Evolutionary conservation across 2,888 invertebrate species (phyloP).

Genomic region (Synanthedon tipuliformis): DNA sequence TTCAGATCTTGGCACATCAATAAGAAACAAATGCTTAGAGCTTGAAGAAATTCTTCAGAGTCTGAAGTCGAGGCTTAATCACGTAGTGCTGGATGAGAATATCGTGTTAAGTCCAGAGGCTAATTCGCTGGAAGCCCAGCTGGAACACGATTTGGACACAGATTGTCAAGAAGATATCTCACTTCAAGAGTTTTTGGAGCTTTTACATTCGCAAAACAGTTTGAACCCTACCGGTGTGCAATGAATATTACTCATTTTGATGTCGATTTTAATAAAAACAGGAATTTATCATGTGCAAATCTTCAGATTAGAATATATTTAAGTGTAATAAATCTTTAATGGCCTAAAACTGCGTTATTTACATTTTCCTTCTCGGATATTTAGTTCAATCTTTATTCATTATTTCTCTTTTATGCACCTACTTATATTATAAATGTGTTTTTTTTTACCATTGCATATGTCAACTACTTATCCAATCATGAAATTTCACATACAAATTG

Average conservation of each 20-base stretch:
- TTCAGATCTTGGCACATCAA: conserved; percentile 61
- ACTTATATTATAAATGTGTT: no score
- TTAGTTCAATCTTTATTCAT: no score
- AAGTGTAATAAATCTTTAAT: conserved; percentile 27
- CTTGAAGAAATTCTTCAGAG: conserved; percentile 64
- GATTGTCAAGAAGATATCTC: conserved; percentile 66
- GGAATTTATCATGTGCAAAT: conserved; percentile 58
- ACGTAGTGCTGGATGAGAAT: conserved; percentile 62
- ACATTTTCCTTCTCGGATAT: no score
- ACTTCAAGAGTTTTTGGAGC: conserved; percentile 60
- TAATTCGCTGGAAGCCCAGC: conserved; percentile 58
- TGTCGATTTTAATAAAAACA: conserved; percentile 30
- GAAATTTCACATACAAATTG: no score
- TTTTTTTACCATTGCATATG: no score
- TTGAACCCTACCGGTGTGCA: conserved; percentile 43
- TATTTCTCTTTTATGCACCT: no score
- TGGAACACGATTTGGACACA: conserved; percentile 64
- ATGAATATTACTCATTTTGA: conserved; percentile 22
- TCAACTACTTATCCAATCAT: no score
- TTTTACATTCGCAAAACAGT: conserved; percentile 61
- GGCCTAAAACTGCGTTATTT: conserved; percentile 14
- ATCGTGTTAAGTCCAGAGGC: conserved; percentile 63
- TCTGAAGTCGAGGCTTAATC: conserved; percentile 60
- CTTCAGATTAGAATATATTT: conserved; percentile 47
- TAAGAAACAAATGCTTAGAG: conserved; percentile 62